These are phyloP conservation scores for Hippolais icterina DNA, from an alignment of 2,113 vertebrate genomes.

Conservation along the genomic window DNA sequence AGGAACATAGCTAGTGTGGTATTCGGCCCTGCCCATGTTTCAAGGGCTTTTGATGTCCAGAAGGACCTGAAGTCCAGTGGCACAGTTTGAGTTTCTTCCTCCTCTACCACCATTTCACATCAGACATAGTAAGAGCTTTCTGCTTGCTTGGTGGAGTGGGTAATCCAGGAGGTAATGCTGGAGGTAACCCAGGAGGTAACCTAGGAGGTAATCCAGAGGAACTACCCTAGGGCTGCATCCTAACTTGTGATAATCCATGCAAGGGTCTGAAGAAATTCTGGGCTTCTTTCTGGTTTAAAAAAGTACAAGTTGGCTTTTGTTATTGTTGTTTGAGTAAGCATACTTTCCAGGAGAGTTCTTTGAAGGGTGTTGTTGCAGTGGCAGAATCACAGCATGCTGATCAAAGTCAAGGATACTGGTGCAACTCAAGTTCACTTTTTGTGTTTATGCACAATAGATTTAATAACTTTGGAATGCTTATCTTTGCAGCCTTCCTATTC, in stretches of 20 bases:
- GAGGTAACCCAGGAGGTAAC: neutral
- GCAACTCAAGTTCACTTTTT: neutral
- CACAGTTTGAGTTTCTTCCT: neutral
- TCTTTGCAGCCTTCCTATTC: neutral
- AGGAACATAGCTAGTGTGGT: neutral
- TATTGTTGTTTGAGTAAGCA: neutral
- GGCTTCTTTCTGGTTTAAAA: neutral
- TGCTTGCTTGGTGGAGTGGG: neutral
- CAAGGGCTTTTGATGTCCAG: neutral
- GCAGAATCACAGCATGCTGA: neutral
- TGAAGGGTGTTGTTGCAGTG: neutral
- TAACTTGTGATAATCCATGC: neutral
- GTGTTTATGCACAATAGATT: neutral
- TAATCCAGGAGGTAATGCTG: neutral
- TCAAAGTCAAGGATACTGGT: neutral
- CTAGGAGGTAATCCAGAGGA: neutral
- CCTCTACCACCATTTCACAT: neutral
- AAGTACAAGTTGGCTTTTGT: neutral
- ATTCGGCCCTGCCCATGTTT: neutral
- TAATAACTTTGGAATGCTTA: neutral
- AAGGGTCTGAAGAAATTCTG: neutral
- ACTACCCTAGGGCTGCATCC: neutral
- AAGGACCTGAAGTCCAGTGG: neutral
- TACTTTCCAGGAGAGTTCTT: neutral
- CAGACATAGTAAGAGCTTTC: neutral